phyloP scores from a whole-genome alignment of 2,113 vertebrate species.

The Trachemys scripta region DNA sequence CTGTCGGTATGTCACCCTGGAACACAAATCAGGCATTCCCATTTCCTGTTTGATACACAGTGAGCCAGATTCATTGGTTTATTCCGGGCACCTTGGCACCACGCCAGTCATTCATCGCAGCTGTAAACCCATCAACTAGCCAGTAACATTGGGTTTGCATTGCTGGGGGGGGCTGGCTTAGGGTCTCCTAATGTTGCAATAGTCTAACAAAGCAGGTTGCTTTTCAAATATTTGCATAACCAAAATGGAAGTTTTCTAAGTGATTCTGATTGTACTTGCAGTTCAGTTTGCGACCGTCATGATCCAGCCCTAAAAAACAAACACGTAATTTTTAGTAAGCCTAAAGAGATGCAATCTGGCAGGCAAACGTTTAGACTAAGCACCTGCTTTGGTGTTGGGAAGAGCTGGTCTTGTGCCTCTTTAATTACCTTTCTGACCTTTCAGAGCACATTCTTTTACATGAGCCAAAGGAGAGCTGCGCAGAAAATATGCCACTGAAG shows the following conservation, averaged over 20 bases:
- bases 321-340: slow-evolving; percentile 63
- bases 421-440: slow-evolving; percentile 70
- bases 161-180: neutral
- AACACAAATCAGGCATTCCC: neutral
- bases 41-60: neutral
- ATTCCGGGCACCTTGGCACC: accelerated
- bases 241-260: neutral
- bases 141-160: neutral
- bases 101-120: neutral
- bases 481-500: neutral
- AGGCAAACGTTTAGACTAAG: slow-evolving; percentile 53
- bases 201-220: neutral
- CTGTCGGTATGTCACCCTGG: accelerated
- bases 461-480: slow-evolving; percentile 35
- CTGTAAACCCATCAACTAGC: neutral
- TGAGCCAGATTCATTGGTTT: neutral
- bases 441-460: slow-evolving; percentile 51
- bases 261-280: slow-evolving; percentile 10
- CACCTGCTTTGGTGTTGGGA: slow-evolving; percentile 7
- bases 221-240: neutral
- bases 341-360: slow-evolving; percentile 48
- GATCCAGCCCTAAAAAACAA: neutral
- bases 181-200: neutral
- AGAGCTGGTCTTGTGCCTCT: slow-evolving; percentile 52
- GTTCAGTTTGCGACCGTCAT: slow-evolving; percentile 44